Conservation (phyloP, 2,797 vertebrate species). For the Todus mexicanus region DNA sequence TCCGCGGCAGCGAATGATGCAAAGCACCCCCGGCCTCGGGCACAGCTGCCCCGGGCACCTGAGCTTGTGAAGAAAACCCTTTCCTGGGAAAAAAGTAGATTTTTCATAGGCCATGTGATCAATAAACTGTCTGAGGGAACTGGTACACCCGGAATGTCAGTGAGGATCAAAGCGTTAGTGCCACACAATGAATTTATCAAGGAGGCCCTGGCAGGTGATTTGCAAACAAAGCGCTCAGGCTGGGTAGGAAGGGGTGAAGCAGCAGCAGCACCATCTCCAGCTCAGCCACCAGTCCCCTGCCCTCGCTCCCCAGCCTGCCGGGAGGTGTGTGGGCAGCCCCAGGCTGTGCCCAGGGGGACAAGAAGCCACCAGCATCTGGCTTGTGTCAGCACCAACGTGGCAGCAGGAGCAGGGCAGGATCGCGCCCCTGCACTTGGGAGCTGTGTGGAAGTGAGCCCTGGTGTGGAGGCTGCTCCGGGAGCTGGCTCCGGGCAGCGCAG, state of each 20-base stretch:
- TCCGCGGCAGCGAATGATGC: fast-evolving
- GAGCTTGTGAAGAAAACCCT: neutral
- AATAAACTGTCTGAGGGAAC: neutral
- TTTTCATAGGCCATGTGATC: neutral
- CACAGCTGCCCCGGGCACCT: neutral
- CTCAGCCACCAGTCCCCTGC: neutral
- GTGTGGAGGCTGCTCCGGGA: neutral
- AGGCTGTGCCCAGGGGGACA: neutral
- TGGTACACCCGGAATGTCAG: neutral
- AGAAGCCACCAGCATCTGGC: too few species aligned
- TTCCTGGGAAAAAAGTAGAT: neutral
- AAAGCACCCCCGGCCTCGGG: neutral
- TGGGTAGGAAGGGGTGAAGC: neutral
- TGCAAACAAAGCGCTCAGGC: neutral
- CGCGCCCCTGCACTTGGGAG: too few species aligned
- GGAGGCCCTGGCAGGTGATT: neutral
- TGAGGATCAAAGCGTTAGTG: neutral
- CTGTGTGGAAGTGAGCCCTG: too few species aligned
- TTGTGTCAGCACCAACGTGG: neutral
- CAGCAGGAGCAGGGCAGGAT: neutral
- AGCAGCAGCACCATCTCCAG: neutral
- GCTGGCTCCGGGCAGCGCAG: neutral
- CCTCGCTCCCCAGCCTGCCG: too few species aligned
- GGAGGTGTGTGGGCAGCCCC: neutral
- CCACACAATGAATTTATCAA: neutral